Conservation (phyloP, 2,113 vertebrate genomes). For the Pontoporia blainvillei region DNA sequence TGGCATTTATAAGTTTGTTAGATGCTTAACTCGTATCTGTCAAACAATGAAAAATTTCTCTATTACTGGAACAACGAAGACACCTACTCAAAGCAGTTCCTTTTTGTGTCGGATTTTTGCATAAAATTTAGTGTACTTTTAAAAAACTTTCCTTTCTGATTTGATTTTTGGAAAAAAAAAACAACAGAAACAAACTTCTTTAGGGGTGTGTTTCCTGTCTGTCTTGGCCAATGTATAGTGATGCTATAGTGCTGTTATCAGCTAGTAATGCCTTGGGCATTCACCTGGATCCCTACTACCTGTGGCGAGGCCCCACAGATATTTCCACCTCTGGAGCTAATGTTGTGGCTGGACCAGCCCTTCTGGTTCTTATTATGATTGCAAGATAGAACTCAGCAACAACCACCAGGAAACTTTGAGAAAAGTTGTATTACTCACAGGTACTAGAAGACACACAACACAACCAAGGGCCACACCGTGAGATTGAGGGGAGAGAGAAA, state of each 20-base stretch:
- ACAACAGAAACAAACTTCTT: background rate
- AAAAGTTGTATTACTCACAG: background rate
- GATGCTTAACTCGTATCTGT: background rate
- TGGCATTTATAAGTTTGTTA: background rate
- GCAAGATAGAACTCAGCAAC: background rate
- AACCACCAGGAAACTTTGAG: background rate
- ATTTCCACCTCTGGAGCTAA: background rate
- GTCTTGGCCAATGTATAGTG: background rate
- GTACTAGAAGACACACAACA: background rate
- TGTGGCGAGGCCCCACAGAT: too few species aligned
- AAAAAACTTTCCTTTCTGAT: background rate
- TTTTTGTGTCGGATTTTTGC: background rate
- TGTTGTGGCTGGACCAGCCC: background rate
- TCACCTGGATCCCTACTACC: background rate
- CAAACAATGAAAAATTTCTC: background rate
- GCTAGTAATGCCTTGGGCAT: background rate
- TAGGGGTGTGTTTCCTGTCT: background rate
- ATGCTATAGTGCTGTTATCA: background rate
- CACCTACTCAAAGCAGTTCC: background rate
- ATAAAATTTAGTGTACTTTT: background rate
- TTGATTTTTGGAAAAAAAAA: background rate
- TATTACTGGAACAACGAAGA: background rate
- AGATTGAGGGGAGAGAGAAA: background rate
- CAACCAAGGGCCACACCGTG: background rate
- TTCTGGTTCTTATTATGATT: background rate